A percentile compares a stretch with the other conserved stretches of the same genome.
Evolutionary conservation across 1,140 invertebrate species (phyloP).

Genomic region (Popillia japonica): DNA sequence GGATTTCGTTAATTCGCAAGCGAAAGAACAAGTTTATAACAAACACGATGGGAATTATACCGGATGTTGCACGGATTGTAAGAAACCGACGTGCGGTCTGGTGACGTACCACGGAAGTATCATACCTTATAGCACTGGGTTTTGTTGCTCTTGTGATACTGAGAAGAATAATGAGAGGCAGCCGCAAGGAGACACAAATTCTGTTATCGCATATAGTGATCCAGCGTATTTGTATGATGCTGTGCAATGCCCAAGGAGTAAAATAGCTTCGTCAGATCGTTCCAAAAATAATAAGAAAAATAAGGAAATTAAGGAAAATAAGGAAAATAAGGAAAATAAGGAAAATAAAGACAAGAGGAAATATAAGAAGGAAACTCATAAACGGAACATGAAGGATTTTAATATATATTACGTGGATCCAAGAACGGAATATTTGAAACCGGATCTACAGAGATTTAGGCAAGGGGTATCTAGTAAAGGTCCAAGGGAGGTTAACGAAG

Average conservation of each 20-base stretch:
- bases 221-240: constrained; percentile 46
- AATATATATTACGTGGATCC: not conserved
- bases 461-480: not conserved
- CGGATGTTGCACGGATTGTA: constrained; percentile 57
- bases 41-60: constrained; percentile 59
- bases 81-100: constrained; percentile 60
- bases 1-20: constrained; percentile 61
- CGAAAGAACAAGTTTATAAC: constrained; percentile 61
- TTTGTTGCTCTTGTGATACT: constrained; percentile 63
- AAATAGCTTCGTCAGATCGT: not conserved
- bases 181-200: constrained; percentile 41
- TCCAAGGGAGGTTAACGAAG: not conserved
- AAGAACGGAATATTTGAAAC: not conserved
- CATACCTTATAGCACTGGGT: constrained; percentile 61
- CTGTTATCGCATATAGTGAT: constrained; percentile 45
- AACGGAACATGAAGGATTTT: not conserved
- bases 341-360: not conserved
- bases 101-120: constrained; percentile 56
- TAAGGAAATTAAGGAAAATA: not conserved
- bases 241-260: constrained; percentile 44
- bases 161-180: constrained; percentile 52
- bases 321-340: no score
- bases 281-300: not conserved
- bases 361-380: not conserved
- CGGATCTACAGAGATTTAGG: not conserved